Base-by-base conservation (phyloP, 2,797 vertebrate genomes). In the Spinibarbus caldwelli region DNA sequence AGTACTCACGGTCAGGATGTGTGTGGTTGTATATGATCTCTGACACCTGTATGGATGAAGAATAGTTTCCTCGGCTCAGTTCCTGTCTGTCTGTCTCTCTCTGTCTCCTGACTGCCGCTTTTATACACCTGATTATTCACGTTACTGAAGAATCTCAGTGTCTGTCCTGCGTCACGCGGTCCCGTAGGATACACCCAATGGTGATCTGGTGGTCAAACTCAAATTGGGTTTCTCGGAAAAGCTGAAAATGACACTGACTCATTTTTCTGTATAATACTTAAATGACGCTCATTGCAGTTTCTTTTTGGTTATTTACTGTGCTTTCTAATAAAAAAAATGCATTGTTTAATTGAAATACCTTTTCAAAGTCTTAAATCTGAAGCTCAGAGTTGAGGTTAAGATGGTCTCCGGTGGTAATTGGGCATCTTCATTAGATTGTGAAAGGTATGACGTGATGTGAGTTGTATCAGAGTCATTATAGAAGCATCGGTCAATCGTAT, bases 401-500 rank as follows among this genome's bases (percentile, higher is more conserved):
- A 8, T 11, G 10, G 43, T 52, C 57, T 76, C 5, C 2, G 29
- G 5, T 26, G 31, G 71, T 83, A 83, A 83, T 77, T 88, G 64
- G 49, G 79, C 29, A 70, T 57, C 73, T 76, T 85, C 71, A 89
- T 88, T 88, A 86, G 87, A 87, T 89, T 88, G 77, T 23, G 52
- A 78, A 81, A 89, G 26, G 80, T 84, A 84, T 88, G 87, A 87
- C 73, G 78, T 72, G 73, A 75, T 87, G 78, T 72, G 70, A 86
- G 87, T 82, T 80, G 85, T 66, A 49, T 83, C 70, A 78, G 80
- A 64, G 81, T 90, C 89, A 85, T 90, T 88, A 87, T 15, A 79
- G 73, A 79, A 68, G 75, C 85, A 86, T 87, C 84, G 70, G 81
- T 82, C 89, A 88, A 90, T 90, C 78, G 29, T 54, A 90, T 90